Evolutionary conservation across 2,113 vertebrate genomes (phyloP).

Genomic region (Archilochus colubris): DNA sequence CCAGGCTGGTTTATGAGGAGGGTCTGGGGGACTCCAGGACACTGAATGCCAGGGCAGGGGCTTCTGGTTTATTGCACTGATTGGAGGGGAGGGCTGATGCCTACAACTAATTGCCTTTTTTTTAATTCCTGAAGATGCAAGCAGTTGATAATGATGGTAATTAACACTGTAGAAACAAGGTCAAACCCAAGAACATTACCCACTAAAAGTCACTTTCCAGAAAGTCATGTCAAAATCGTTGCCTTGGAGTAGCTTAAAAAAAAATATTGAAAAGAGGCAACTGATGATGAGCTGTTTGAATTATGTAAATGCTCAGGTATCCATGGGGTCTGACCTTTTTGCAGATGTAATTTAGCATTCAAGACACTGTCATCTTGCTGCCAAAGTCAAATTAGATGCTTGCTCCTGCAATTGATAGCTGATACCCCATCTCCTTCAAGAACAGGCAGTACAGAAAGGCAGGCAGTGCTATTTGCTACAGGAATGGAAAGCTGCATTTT

Average conservation of each 20-base stretch:
- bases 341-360: conserved; percentile 74
- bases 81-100: conserved; percentile 23
- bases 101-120: conserved; percentile 33
- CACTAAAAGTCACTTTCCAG: conserved; percentile 58
- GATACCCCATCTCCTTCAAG: conserved; percentile 49
- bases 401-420: conserved; percentile 67
- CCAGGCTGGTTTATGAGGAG: neutral
- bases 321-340: conserved; percentile 67
- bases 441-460: conserved; percentile 24
- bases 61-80: neutral
- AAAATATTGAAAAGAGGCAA: neutral
- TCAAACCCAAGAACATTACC: conserved; percentile 47
- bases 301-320: conserved; percentile 73
- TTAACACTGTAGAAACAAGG: conserved; percentile 61
- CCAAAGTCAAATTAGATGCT: conserved; percentile 71
- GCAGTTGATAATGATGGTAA: conserved; percentile 58
- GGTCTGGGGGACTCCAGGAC: neutral
- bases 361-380: conserved; percentile 66
- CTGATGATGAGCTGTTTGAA: conserved; percentile 67
- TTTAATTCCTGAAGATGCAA: conserved; percentile 39
- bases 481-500: neutral
- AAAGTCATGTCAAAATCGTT: conserved; percentile 56
- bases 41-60: neutral
- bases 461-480: neutral
- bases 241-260: conserved; percentile 33